phyloP scores from a whole-genome alignment of 2,113 vertebrate genomes.

The Andinoacara biseriatus region DNA sequence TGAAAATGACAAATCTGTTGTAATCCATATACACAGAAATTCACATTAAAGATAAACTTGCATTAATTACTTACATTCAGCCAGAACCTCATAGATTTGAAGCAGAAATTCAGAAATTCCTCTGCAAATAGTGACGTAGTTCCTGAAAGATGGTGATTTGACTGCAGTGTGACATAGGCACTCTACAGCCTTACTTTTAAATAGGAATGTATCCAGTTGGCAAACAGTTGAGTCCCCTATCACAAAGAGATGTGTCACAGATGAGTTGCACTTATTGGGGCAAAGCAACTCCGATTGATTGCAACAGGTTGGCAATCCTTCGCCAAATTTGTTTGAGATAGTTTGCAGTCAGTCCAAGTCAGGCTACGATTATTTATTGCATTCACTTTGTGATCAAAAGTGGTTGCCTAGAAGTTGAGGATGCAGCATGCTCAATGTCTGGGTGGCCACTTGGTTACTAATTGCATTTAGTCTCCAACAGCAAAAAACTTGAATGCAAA shows the following conservation, averaged over 20 bases:
- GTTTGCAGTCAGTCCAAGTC: background rate
- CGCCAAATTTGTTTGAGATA: background rate
- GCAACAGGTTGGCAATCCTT: background rate
- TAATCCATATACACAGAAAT: background rate
- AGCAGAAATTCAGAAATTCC: background rate
- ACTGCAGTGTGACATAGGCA: background rate
- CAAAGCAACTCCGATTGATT: background rate
- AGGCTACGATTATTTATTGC: background rate
- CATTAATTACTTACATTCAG: background rate
- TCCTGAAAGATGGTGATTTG: background rate
- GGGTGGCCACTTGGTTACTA: too few species aligned
- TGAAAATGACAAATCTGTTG: background rate
- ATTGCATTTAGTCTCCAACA: background rate
- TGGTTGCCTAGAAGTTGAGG: background rate
- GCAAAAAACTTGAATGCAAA: background rate
- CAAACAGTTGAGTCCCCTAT: background rate
- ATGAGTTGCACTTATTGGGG: background rate
- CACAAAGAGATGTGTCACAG: background rate
- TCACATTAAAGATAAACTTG: background rate
- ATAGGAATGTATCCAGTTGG: background rate
- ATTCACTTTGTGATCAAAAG: background rate
- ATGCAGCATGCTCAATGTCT: too few species aligned
- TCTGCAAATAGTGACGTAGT: background rate
- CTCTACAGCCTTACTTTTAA: background rate
- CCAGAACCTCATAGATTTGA: background rate